Evolutionary conservation across 1,140 invertebrate species (phyloP), one percentile per base, ranked within the genome.

Genomic region (Schlechtendalia chinensis): DNA sequence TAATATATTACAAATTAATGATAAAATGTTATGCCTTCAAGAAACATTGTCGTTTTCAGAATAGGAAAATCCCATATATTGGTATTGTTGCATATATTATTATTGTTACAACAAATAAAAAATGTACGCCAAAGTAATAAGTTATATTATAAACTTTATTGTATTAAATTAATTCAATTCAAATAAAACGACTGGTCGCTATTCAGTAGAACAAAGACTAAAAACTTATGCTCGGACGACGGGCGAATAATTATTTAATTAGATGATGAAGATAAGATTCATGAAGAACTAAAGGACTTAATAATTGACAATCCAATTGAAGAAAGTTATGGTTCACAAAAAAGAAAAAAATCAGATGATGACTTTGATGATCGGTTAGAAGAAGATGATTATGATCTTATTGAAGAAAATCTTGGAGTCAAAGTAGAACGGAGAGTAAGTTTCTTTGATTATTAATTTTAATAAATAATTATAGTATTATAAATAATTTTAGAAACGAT

Each of bases 381-480:
- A 86, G 97, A 99, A 86, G 97, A 99, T 84, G 97, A 99, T 89
- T 97, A 97, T 86, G 97, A 98, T 88, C 89, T 99, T 12, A 91
- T 99, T 83, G 96, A 99, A 85, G 98, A 99, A 86, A 99, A 99
- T 90, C 90, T 98, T 82, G 98, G 97, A 82, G 92, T 96, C 16
- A 97, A 98, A 91, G 92, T 98, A 82, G 91, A 94, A 86, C 87
- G 89, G 85, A 91, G 93, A 84, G 94, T 95, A 88, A 87, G 88
- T 86, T 75, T 50, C 29, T 29, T n/a, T 81, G 45, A 71, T 54
- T 79, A 4, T 79, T 45, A 10, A 22, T 39, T 50, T 65, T 75
- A 1, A 4, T 81, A 50, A 24, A 39, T n/a, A 56, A 29, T 10
- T 56, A 6, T 10, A 65, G 1, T 29, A 22, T 80, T n/a, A 32